These are phyloP conservation scores for Melanaphis sacchari DNA, from an alignment of 1,140 invertebrate genomes.

Conservation along the genomic window DNA sequence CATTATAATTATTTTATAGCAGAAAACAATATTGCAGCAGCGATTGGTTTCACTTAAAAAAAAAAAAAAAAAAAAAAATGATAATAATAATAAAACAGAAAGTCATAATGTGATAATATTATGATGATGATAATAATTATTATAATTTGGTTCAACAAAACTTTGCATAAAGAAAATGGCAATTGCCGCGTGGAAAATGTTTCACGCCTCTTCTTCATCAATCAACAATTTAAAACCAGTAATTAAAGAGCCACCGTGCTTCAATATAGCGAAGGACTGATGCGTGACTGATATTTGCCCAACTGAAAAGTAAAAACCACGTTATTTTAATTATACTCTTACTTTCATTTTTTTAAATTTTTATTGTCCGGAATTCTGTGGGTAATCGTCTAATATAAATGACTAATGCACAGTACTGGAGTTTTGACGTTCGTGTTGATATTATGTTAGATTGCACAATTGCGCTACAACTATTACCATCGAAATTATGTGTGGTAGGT, in stretches of 20 bases:
- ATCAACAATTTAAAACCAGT: not conserved
- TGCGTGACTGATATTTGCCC: not conserved
- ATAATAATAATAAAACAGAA: not conserved
- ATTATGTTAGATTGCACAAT: not conserved
- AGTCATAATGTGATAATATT: not conserved
- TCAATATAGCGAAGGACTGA: not conserved
- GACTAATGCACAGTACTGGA: not conserved
- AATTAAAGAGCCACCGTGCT: not conserved
- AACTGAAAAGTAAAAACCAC: not conserved
- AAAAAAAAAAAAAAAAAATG: no score
- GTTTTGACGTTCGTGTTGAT: not conserved
- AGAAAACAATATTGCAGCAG: no score
- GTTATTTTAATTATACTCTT: conserved; percentile 24
- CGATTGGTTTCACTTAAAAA: not conserved
- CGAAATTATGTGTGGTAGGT: not conserved
- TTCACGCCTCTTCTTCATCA: not conserved
- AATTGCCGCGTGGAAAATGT: not conserved
- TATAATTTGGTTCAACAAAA: not conserved
- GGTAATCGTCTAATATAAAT: not conserved
- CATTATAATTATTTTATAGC: not conserved
- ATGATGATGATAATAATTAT: not conserved
- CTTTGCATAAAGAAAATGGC: not conserved
- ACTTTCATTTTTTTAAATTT: not conserved
- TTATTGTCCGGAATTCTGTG: not conserved
- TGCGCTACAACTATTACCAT: not conserved